Conservation (phyloP, 2,113 vertebrate genomes). For the Gnathonemus longibarbis region DNA sequence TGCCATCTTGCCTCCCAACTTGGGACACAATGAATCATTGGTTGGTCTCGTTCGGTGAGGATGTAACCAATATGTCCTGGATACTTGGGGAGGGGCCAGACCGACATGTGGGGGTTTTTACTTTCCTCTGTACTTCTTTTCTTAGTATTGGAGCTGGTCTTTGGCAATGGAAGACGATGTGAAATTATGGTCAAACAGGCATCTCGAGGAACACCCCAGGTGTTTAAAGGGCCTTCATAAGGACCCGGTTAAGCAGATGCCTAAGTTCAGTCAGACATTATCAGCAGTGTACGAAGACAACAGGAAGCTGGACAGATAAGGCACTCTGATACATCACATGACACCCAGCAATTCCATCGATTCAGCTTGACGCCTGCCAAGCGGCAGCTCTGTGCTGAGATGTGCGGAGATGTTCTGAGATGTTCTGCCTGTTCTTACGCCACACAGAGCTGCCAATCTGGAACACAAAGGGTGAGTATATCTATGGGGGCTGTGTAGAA, state of each 20-base stretch:
- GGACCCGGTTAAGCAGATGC: background rate
- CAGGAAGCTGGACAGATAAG: background rate
- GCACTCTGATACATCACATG: background rate
- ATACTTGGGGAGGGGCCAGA: background rate
- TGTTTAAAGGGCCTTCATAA: background rate
- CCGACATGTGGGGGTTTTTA: background rate
- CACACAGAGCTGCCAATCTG: background rate
- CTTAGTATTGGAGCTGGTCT: background rate
- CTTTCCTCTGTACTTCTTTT: background rate
- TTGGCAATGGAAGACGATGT: background rate
- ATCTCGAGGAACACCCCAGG: background rate
- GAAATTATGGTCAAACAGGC: background rate
- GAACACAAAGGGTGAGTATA: too few species aligned
- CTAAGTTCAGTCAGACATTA: background rate
- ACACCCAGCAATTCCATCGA: background rate
- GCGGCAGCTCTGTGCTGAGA: background rate
- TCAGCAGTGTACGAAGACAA: background rate
- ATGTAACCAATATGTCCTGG: background rate
- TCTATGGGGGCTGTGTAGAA: too few species aligned
- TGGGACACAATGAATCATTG: background rate
- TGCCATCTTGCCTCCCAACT: background rate
- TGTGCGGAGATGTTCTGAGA: too few species aligned
- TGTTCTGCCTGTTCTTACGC: background rate
- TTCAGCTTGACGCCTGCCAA: background rate
- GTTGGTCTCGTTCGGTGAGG: background rate